Evolutionary conservation across 2,797 vertebrate genomes (phyloP), one percentile per base, ranked within the genome.

Genomic region (Hylomyscus alleni): DNA sequence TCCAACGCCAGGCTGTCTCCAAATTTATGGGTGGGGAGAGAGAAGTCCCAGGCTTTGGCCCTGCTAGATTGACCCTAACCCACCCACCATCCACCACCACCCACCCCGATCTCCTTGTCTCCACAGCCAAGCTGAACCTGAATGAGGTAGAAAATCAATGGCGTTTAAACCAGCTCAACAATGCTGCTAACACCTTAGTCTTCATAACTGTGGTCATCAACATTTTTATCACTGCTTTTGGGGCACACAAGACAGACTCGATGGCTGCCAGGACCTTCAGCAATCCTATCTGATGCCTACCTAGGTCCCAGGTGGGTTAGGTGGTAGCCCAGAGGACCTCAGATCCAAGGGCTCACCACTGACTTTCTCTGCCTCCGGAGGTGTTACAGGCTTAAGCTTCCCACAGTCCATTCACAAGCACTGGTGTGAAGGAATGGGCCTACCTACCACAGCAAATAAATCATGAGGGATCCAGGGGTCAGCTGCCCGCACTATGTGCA

Each of bases 181-280:
- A 99, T 0, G 56, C 97, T 4, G 98, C 98, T 62, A 99, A 99
- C 3, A 88, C 97, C 37, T 93, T 99, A 90, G 98, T 99, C 97
- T 99, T 99, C 97, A 94, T 99, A 98, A 99, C 99, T 0, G 99
- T 99, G 89, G 98, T 99, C 97, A 97, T 99, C 98, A 99, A 99
- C 96, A 98, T 99, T 98, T 99, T 99, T 98, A 99, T 99, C 98
- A 99, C 99, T 0, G 99, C 99, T 22, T 99, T 99, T 0, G 99
- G 99, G 44, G 99, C 99, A 96, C 99, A 99, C 97, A 99, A 99
- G 98, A 99, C 99, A 0, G 99, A 99, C 62, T 98, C 99, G 65
- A 99, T 99, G 98, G 98, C 99, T 81, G 98, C 95, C 89, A 93
- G 98, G 97, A 96, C 97, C 85, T 98, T 97, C 50, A 96, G 93